These are phyloP conservation scores for Apamea sordens DNA, from an alignment of 2,888 invertebrate genomes.

Conservation along the genomic window DNA sequence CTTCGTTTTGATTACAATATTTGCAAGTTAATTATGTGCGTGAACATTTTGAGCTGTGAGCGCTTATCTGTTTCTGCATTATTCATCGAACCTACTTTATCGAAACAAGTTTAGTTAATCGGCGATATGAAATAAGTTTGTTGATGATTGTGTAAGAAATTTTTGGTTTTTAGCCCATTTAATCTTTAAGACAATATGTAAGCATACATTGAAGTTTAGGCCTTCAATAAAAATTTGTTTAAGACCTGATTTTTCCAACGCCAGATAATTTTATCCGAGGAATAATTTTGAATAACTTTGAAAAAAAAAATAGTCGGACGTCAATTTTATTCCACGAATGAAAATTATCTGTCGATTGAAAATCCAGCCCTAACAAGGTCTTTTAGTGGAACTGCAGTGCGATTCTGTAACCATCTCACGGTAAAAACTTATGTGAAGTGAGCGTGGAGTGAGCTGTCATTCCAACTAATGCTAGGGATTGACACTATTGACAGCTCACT, in stretches of 20 bases:
- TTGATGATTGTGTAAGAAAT: not conserved
- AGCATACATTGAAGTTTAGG: slow-evolving; percentile 78
- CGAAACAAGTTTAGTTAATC: slow-evolving; percentile 22
- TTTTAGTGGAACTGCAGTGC: slow-evolving; percentile 76
- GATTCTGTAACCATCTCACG: no score
- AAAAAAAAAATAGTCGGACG: no score
- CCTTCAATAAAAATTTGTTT: slow-evolving; percentile 73
- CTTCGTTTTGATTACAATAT: slow-evolving; percentile 59
- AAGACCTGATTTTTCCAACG: not conserved
- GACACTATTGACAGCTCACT: no score
- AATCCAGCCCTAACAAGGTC: slow-evolving; percentile 65
- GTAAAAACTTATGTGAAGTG: no score
- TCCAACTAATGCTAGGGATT: no score
- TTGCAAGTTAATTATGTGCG: slow-evolving; percentile 60
- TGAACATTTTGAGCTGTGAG: slow-evolving; percentile 53
- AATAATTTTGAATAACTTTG: no score
- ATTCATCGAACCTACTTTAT: slow-evolving; percentile 34
- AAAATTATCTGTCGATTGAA: no score
- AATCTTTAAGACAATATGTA: slow-evolving; percentile 77
- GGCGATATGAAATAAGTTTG: not conserved
- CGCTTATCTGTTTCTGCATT: slow-evolving; percentile 56
- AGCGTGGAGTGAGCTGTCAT: no score
- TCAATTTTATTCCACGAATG: no score
- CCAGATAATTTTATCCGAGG: no score
- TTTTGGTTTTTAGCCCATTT: not conserved